Evolutionary conservation across 2,797 vertebrate species (phyloP), one percentile per base, ranked within the genome.

Genomic region (Dermochelys coriacea): DNA sequence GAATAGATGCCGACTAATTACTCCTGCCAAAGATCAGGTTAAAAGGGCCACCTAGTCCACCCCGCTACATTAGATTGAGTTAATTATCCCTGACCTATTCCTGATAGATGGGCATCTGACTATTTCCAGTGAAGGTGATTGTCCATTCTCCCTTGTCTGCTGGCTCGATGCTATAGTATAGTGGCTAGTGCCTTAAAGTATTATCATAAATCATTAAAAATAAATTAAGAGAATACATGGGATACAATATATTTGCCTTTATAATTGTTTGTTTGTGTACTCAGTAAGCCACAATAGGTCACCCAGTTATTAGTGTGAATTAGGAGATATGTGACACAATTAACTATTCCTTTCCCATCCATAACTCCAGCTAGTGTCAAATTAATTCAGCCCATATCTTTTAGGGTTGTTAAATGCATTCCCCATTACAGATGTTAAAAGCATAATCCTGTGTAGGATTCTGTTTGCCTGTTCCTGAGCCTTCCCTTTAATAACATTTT

Each of bases 391-490:
- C 16, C 3, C 1, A 75, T 87, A 9, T 79, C 11, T 90, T 15
- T 93, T 51, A 29, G 8, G 86, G 61, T 61, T 1, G 2, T 6
- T 83, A 21, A 87, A 29, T 4, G 19, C 6, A 84, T 16, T 82
- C 77, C 82, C 81, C 49, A 75, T 90, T 89, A 31, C 45, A 8
- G 81, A 59, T 54, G 3, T 52, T 79, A 14, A 82, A 85, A 82
- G 34, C 15, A 12, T 81, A 0, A 1, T 29, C 49, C 49, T 68
- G 0, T 5, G 3, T 79, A 81, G 45, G 49, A 71, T 93, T 27
- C 79, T 86, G 45, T 45, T 21, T 10, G 1, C 47, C 45, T n/a
- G n/a, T 37, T 85, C 75, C 77, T 85, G 8, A 45, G 37, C 21
- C 82, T 25, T 71, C 37, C 61, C 15, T 23, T 11, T 75, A 86